Conservation (phyloP, 2,888 invertebrate species). For the Lasioglossum villosulum region DNA sequence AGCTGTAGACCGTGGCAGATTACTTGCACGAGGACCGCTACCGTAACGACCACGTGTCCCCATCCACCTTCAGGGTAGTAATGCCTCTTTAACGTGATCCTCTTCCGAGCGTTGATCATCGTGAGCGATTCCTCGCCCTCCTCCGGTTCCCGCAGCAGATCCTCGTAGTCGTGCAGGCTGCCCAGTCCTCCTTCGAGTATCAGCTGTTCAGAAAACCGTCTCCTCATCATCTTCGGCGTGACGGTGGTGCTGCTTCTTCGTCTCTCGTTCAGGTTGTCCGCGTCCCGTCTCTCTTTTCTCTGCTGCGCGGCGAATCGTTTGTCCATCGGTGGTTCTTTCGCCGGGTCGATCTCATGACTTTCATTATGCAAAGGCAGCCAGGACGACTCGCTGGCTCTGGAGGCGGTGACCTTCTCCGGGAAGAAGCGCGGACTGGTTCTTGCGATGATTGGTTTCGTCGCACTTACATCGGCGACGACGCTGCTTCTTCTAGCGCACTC, state of each 20-base stretch:
- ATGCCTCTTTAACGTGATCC: conserved; percentile 84
- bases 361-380: conserved; percentile 33
- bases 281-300: conserved; percentile 54
- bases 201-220: conserved; percentile 79
- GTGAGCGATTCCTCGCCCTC: conserved; percentile 74
- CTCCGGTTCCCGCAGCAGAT: conserved; percentile 68
- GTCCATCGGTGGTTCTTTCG: conserved; percentile 2
- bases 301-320: not conserved
- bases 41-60: conserved; percentile 92
- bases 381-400: conserved; percentile 27
- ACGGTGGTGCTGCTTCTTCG: conserved; percentile 70
- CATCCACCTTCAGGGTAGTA: conserved; percentile 95
- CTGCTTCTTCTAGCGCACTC: conserved; percentile 44
- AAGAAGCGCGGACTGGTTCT: conserved; percentile 41
- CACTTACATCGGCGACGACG: conserved; percentile 21
- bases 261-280: conserved; percentile 35
- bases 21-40: conserved; percentile 90
- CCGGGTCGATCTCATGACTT: conserved; percentile 17
- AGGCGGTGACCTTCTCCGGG: conserved; percentile 24
- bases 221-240: conserved; percentile 79
- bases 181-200: conserved; percentile 78
- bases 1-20: conserved; percentile 91
- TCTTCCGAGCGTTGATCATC: conserved; percentile 77
- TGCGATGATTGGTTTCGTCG: conserved; percentile 54
- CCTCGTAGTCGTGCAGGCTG: conserved; percentile 72